A percentile compares a stretch with the other conserved stretches of the same genome.
Conservation (phyloP, 1,140 invertebrate species). For the Pseudomyrmex concolor region DNA sequence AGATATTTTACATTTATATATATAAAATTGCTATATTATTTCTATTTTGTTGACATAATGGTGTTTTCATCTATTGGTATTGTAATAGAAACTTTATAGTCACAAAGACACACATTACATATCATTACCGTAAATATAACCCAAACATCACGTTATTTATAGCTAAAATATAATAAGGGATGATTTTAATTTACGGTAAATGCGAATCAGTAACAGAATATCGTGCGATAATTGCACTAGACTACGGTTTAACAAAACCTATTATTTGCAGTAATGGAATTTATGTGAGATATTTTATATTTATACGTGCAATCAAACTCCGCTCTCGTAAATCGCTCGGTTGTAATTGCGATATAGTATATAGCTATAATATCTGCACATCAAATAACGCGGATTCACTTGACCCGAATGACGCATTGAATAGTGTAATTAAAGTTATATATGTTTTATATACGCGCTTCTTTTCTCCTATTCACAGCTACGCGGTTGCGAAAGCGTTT, state of each 20-base stretch:
- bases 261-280: not conserved
- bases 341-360: not conserved
- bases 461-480: slow-evolving; percentile 36
- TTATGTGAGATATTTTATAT: not conserved
- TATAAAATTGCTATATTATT: not conserved
- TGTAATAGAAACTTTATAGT: too few species aligned
- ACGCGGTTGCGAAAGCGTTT: slow-evolving; percentile 29
- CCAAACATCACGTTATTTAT: too few species aligned
- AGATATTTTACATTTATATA: not conserved
- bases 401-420: slow-evolving; percentile 33
- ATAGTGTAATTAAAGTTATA: slow-evolving; percentile 31
- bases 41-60: not conserved
- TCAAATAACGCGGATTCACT: slow-evolving; percentile 15
- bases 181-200: too few species aligned
- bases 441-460: not conserved
- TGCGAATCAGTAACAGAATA: too few species aligned
- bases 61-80: too few species aligned
- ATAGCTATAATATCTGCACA: not conserved
- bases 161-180: too few species aligned
- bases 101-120: too few species aligned
- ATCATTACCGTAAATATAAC: too few species aligned
- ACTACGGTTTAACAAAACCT: too few species aligned
- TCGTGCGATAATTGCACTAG: too few species aligned
- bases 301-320: not conserved
- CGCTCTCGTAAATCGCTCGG: slow-evolving; percentile 5